Evolutionary conservation across 2,113 vertebrate species (phyloP), one percentile per base, ranked within the genome.

Genomic region (Aphyosemion australe): DNA sequence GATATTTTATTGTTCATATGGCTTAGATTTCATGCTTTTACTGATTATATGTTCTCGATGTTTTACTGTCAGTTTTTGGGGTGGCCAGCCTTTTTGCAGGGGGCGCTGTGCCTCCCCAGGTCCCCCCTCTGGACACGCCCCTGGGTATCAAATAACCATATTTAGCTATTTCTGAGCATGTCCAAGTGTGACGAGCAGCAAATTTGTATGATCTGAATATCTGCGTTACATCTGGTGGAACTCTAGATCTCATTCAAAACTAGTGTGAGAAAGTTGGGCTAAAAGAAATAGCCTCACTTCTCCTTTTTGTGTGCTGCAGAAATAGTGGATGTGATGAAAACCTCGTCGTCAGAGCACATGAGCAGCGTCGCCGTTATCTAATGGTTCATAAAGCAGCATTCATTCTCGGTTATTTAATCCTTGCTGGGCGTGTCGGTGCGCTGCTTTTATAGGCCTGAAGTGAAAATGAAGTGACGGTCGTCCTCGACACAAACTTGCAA

Each of bases 271-370:
- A 65, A 72, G 76, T 77, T 42, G 14, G 48, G 55, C 15, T 39
- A 66, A 57, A 18, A 82, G 65, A 79, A 69, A 67, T 41, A 65
- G 67, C 51, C 62, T 48, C 14, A 75, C 70, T 82, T 79, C 72
- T 84, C 70, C 74, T 82, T 65, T 72, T 47, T 11, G 47, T 52
- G 18, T 48, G 43, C 63, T 47, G 63, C 74, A 78, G 68, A 80
- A 77, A 69, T 68, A 65, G 69, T 75, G 34, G 3, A 41, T 47
- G 76, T 69, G 72, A 68, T 81, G 72, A 83, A 79, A 71, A 77
- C 64, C 46, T 63, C 48, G 61, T 75, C 65, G 69, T 65, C 61
- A 2, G 69, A 80, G 85, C 85, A 82, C 79, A 84, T 74, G 77
- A 84, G 80, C 62, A 11, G 51, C 5, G 41, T 68, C 62, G 64